These are phyloP conservation scores for Engraulis encrasicolus DNA, from an alignment of 2,113 vertebrate genomes.

Conservation along the genomic window DNA sequence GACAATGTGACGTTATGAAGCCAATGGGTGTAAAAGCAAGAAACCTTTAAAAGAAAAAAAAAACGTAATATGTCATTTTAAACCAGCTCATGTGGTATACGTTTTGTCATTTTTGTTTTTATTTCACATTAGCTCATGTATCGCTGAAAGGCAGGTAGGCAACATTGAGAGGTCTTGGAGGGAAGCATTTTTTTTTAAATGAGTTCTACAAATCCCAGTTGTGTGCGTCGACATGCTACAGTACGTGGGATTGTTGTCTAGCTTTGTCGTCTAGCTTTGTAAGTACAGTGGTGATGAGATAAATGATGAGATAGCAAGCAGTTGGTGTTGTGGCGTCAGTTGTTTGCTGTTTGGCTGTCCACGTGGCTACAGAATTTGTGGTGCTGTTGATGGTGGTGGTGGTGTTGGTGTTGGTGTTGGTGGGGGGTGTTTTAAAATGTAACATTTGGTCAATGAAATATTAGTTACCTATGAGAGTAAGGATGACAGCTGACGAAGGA, in stretches of 20 bases:
- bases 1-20: constrained; percentile 21
- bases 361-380: no score
- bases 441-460: background rate
- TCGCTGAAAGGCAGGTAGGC: no score
- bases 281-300: no score
- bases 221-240: background rate
- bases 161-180: no score
- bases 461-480: background rate
- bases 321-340: background rate
- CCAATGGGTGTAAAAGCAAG: constrained; percentile 35
- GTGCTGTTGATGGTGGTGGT: no score
- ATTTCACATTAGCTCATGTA: background rate
- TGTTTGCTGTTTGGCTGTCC: background rate
- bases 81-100: background rate
- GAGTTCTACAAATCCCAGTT: background rate
- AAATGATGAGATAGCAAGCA: background rate
- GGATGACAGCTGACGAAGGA: background rate
- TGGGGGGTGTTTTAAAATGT: background rate
- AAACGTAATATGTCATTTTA: constrained; percentile 5
- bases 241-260: background rate
- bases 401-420: no score
- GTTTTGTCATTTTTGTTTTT: background rate
- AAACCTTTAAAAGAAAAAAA: constrained; percentile 26
- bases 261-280: no score
- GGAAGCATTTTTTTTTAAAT: no score